phyloP scores from a whole-genome alignment of 2,113 vertebrate genomes.

The Dipodomys spectabilis region DNA sequence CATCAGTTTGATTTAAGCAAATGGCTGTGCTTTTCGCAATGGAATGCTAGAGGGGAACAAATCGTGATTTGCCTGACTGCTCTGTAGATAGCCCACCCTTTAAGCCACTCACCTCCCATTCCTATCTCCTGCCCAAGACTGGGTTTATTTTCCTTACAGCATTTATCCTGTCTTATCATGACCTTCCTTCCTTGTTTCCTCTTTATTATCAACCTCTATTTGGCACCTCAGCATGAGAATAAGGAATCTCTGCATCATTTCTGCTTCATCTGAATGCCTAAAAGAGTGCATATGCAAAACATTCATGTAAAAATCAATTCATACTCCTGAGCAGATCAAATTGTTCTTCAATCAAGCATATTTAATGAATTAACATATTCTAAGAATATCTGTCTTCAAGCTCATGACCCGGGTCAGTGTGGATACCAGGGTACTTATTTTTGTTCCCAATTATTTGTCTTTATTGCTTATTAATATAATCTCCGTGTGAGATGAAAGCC shows the following conservation, averaged over 20 bases:
- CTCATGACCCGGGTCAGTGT: slow-evolving; percentile 51
- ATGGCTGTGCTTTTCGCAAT: slow-evolving; percentile 15
- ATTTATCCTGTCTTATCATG: neutral
- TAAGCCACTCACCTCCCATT: neutral
- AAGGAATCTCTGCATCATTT: neutral
- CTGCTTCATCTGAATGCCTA: neutral
- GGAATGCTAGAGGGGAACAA: slow-evolving; percentile 18
- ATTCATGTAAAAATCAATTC: neutral
- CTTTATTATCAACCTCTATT: neutral
- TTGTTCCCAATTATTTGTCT: slow-evolving; percentile 56
- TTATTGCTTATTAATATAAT: slow-evolving; percentile 63
- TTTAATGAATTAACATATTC: slow-evolving; percentile 37
- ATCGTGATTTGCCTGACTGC: slow-evolving; percentile 23
- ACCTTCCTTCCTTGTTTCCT: neutral
- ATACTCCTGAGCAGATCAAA: slow-evolving; percentile 3
- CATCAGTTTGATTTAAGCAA: slow-evolving; percentile 70
- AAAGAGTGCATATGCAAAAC: neutral
- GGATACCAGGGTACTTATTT: slow-evolving; percentile 55
- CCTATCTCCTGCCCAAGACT: neutral
- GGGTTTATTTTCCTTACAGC: neutral
- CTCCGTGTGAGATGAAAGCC: slow-evolving; percentile 67
- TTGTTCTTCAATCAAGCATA: slow-evolving; percentile 46
- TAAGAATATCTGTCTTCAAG: slow-evolving; percentile 27
- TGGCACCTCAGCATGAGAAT: neutral
- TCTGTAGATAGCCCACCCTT: neutral